Percentiles rank a stretch among this genome's conserved stretches.
Evolutionary conservation across 2,888 invertebrate genomes (phyloP).

Genomic region (Lepidonotus clava): DNA sequence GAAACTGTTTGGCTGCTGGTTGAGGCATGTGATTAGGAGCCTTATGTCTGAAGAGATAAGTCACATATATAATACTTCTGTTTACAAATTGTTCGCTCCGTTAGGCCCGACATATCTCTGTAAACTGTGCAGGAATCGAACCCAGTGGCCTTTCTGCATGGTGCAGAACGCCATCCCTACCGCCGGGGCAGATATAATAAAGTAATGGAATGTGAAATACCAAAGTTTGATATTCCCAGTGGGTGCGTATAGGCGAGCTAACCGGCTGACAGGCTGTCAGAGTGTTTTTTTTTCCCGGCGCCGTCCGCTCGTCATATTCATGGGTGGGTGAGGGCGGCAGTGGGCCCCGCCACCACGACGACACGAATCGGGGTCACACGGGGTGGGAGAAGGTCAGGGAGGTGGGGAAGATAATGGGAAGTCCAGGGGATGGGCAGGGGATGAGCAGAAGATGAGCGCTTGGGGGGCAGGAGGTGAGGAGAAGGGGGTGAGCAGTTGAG

Average conservation of each 20-base stretch:
- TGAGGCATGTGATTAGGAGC: no score
- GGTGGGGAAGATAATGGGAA: neutral
- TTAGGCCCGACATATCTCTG: neutral
- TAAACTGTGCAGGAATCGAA: neutral
- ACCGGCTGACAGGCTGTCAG: constrained; percentile 15
- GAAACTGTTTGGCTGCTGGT: no score
- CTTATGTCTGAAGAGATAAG: no score
- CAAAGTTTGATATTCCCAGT: constrained; percentile 21
- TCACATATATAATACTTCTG: no score
- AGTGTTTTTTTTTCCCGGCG: no score
- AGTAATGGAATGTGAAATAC: constrained; percentile 13
- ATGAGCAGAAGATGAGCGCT: neutral
- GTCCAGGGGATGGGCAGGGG: neutral
- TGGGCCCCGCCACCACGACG: constrained; percentile 1
- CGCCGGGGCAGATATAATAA: neutral
- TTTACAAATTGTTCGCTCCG: neutral
- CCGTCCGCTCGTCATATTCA: constrained; percentile 25
- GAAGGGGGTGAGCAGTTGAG: neutral
- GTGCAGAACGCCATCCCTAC: neutral
- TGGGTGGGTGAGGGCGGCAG: neutral
- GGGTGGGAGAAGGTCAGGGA: neutral
- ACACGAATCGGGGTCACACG: neutral
- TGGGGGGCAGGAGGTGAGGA: neutral
- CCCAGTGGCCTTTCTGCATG: neutral
- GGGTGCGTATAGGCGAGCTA: neutral